phyloP scores from a whole-genome alignment of 2,888 invertebrate genomes.

The Lasioglossum vierecki region DNA sequence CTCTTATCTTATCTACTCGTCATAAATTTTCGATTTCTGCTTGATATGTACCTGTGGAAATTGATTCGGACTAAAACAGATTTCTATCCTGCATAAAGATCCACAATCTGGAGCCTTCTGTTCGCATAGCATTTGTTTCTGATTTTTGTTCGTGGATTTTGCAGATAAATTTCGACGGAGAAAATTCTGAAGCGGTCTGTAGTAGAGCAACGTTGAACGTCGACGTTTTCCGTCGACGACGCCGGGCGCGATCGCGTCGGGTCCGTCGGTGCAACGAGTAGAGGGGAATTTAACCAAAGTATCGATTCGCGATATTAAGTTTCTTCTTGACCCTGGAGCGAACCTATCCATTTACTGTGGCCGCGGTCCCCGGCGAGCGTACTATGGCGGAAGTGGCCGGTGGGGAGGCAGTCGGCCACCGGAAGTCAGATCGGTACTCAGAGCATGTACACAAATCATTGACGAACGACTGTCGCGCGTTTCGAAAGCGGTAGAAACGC shows the following conservation, averaged over 20 bases:
- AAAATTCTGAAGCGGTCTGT: background rate
- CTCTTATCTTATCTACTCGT: background rate
- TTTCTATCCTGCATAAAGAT: background rate
- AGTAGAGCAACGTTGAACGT: background rate
- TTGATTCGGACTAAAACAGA: background rate
- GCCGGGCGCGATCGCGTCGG: background rate
- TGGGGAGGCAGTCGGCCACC: slow-evolving; percentile 75
- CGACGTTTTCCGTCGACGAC: background rate
- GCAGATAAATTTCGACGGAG: background rate
- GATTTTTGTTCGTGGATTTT: background rate
- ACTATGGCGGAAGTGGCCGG: slow-evolving; percentile 72
- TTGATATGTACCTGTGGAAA: background rate
- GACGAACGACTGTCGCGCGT: slow-evolving; percentile 68
- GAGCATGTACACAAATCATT: slow-evolving; percentile 74
- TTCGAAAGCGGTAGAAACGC: slow-evolving; percentile 68
- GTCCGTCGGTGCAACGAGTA: background rate
- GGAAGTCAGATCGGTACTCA: slow-evolving; percentile 81
- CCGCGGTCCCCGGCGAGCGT: slow-evolving; percentile 61
- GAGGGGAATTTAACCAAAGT: slow-evolving; percentile 32
- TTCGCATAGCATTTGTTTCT: background rate
- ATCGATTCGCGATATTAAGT: slow-evolving; percentile 63
- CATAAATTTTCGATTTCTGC: background rate
- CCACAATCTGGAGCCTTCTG: background rate
- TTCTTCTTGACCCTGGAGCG: slow-evolving; percentile 71
- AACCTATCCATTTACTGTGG: slow-evolving; percentile 67